Percentiles rank a stretch among this genome's conserved stretches.
These are phyloP conservation scores for Molossus molossus DNA, from an alignment of 2,797 vertebrate genomes.

Conservation along the genomic window DNA sequence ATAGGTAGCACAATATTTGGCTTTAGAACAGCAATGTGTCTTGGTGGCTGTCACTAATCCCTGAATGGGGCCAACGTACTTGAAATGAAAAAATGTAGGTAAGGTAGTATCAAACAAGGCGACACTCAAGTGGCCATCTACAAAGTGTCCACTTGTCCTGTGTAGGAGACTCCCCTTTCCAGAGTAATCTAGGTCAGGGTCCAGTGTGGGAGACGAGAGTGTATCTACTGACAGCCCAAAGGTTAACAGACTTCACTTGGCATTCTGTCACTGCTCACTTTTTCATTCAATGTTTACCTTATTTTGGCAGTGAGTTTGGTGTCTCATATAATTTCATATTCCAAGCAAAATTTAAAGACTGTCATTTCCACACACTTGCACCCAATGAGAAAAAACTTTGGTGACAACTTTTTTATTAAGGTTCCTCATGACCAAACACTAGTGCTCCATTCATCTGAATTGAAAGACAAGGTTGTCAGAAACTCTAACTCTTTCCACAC, in stretches of 20 bases:
- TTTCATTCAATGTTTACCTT: constrained; percentile 72
- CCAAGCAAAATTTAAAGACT: constrained; percentile 79
- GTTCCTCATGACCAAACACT: constrained; percentile 79
- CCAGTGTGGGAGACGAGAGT: neutral
- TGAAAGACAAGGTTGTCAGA: constrained; percentile 82
- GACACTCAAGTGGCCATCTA: neutral
- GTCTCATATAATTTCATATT: constrained; percentile 78
- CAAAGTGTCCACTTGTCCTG: neutral
- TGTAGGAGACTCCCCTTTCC: neutral
- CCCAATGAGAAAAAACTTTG: constrained; percentile 73
- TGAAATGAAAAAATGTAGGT: neutral
- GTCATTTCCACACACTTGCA: constrained; percentile 68
- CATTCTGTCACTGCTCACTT: constrained; percentile 49
- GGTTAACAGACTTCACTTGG: constrained; percentile 48
- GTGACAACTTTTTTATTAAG: constrained; percentile 80
- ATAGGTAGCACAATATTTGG: neutral
- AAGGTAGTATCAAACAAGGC: neutral
- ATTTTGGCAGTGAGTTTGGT: constrained; percentile 78
- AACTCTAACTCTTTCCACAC: constrained; percentile 78
- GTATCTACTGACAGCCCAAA: neutral
- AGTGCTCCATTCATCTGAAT: constrained; percentile 80
- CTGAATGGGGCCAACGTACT: neutral
- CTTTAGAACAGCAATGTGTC: neutral
- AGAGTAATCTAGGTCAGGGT: neutral
- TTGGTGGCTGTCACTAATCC: neutral